Base-by-base conservation (phyloP, 1,140 invertebrate genomes). In the Zaprionus lachaisei region DNA sequence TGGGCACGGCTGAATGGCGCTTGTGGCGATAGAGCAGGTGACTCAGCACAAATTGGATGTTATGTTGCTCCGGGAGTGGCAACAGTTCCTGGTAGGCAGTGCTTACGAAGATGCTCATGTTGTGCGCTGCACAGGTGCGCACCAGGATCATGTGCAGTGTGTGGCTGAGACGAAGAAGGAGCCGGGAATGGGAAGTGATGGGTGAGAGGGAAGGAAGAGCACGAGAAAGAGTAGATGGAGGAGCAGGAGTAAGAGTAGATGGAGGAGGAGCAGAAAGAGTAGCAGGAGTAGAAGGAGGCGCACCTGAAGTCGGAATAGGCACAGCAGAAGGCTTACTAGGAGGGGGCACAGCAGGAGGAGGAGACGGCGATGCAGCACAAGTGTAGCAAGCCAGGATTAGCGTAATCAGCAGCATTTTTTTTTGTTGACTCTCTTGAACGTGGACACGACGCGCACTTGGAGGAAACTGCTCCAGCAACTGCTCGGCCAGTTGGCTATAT, bases 101-200 rank as follows among this genome's bases (percentile, higher is more conserved):
- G 68, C 72, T 81, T 0, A 89, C 51, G 6, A 58, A 77, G 4
- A 72, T 34, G 37, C 79, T 79, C 1, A 77, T 7, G 9, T 81
- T 79, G 9, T 77, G 14, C 0, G 14, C 41, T 6, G 58, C 71
- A 61, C 79, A 74, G 38, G 12, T 67, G 14, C 72, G 65, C 2
- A 3, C 6, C 0, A 84, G 41, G 2, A 90, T 81, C 58, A 51
- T 15, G 2, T 72, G 37, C 11, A 89, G 58, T 2, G 24, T 47
- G 0, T 37, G 17, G 0, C 41, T 11, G 17, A 81, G 26, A n/a
- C 37, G 38, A n/a, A 15, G 38, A n/a, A 9, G 12, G 15, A 28
- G 7, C 4, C n/a, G 17, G n/a, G 5, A 12, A 3, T 9, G n/a
- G 6, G 1, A 5, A 12, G n/a, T 49, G 22, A 37, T 20, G 7